Base-by-base conservation (phyloP, 2,113 vertebrate genomes). In the Vulpes vulpes region DNA sequence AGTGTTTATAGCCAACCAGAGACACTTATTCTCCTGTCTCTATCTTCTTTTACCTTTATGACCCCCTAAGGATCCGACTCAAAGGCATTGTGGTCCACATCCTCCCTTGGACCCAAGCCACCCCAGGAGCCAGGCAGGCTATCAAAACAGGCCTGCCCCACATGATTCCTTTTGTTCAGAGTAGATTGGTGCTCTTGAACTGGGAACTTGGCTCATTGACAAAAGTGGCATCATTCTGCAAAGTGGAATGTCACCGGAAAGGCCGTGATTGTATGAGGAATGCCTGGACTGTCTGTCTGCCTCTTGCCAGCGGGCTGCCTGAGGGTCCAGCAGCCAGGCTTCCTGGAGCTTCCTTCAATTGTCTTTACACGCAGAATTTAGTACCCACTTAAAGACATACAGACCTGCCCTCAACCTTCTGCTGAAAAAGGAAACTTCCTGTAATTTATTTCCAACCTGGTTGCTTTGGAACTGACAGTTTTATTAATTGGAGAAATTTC, bases 331-430 rank as follows among this genome's bases (percentile, higher is more conserved):
- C 73, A 76, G 62, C 93, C 98, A 98, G 98, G 67, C 96, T 97
- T 98, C 98, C 98, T 93, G 94, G 93, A 91, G 94, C 97, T 99
- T 99, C 99, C 99, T 99, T 97, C 98, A 98, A 99, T 99, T 99
- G 99, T 99, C 96, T 96, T 92, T 92, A 25, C 71, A 96, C 64
- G 71, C 19, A 62, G 49, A 76, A 8, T 83, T 90, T 23, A n/a
- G 0, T 25, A 85, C 22, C 89, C 89, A 93, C 74, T 91, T 94
- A 74, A 62, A 92, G 38, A 93, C 76, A n/a, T 4, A 0, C n/a
- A 94, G 80, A 83, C 51, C 38, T 96, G 67, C 7, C 76, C 83
- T 97, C 64, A 74, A 11, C 6, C 8, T 35, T 90, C 95, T 96
- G 85, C 32, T 93, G 60, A 96, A 97, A 98, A 95, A 27, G 91